Evolutionary conservation across 2,888 invertebrate genomes (phyloP), one percentile per base, ranked within the genome.

Genomic region (Saturnia japonica): DNA sequence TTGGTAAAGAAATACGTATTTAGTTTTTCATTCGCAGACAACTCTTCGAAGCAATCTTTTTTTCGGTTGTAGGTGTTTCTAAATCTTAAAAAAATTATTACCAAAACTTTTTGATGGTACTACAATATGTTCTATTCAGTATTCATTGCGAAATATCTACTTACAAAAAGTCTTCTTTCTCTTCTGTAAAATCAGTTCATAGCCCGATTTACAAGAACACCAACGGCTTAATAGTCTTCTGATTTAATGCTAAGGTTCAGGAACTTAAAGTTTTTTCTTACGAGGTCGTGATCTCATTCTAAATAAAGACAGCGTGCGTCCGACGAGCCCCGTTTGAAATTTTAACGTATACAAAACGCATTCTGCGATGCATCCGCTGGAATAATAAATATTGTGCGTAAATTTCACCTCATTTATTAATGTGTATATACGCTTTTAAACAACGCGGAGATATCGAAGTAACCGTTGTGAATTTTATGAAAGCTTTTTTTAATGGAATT

Each of bases 271-370:
- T 57, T 11, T 57, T 57, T 1, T 14, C 28, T 25, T 19, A 57
- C 6, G 57, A 57, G 57, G 25, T 57, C 57, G 25, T 25, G 57
- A 57, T 57, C 57, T 57, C 57, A 25, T 57, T 57, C 57, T 57
- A 57, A 57, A 25, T 25, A 57, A 25, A 57, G 57, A 57, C 25
- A 25, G 57, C 25, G 57, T 14, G 12, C 22, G 57, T 57, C 57
- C 14, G 57, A 57, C 28, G 57, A 57, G 25, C 57, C 57, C 4
- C 8, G 4, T 57, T 25, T 28, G 57, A 25, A 14, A 14, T 28
- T 25, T 22, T 25, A 12, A 57, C 25, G 14, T 57, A 57, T 28
- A 57, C 57, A 57, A 57, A 28, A 57, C 28, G 22, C 57, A 25
- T 25, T 12, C 25, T 57, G 25, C 25, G 57, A 25, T 57, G 8